Conservation (phyloP, 1,140 invertebrate species). For the Drosophila dunni region DNA sequence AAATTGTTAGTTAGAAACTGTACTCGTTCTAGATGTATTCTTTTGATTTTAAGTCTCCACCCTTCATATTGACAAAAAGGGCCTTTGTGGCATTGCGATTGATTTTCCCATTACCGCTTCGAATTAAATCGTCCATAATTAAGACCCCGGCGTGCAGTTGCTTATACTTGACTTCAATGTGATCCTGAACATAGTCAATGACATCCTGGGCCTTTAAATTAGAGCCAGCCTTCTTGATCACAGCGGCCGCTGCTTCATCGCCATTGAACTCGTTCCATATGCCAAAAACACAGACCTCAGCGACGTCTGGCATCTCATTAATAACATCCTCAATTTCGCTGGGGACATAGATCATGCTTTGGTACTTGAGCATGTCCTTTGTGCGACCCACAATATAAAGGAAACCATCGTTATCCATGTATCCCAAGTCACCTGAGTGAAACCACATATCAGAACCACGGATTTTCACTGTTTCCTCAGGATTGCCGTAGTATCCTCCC, state of each 20-base stretch:
- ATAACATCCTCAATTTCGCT: constrained; percentile 67
- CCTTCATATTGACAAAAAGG: constrained; percentile 34
- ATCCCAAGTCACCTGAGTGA: constrained; percentile 88
- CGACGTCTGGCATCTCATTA: constrained; percentile 56
- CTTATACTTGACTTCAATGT: constrained; percentile 63
- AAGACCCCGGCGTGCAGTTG: constrained; percentile 82
- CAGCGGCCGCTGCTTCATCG: constrained; percentile 65
- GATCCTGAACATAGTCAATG: constrained; percentile 52
- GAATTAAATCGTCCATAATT: constrained; percentile 84
- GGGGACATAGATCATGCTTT: constrained; percentile 76
- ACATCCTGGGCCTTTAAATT: constrained; percentile 61
- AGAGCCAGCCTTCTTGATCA: constrained; percentile 51
- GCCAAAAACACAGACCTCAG: constrained; percentile 72
- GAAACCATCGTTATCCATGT: constrained; percentile 85
- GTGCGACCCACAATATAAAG: constrained; percentile 87
- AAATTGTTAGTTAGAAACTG: no score
- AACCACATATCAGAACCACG: constrained; percentile 86
- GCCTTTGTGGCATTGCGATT: constrained; percentile 64
- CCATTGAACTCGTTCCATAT: constrained; percentile 59
- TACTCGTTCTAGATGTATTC: not conserved
- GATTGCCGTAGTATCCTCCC: constrained; percentile 71
- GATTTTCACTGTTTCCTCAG: constrained; percentile 43
- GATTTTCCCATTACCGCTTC: constrained; percentile 63
- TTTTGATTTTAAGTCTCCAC: not conserved
- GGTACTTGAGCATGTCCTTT: constrained; percentile 87